Base-by-base conservation (phyloP, 2,797 vertebrate genomes). In the Odontamblyopus lacepedii region DNA sequence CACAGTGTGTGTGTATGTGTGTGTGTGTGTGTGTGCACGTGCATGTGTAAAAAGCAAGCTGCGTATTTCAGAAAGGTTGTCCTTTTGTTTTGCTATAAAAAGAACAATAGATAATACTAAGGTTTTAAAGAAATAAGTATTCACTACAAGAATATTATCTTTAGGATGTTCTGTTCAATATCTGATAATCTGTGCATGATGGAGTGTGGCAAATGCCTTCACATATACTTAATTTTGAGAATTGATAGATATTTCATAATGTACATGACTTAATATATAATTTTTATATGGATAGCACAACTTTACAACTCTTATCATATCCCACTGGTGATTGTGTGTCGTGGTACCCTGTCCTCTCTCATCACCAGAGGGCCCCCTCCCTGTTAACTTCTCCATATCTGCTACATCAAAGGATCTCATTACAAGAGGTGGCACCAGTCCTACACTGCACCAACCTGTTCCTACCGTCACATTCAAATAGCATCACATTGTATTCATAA, bases 331-430 rank as follows among this genome's bases (percentile, higher is more conserved):
- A 69, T 55, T 78, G 55, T 26, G 75, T 78, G 80, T 80, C 72
- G 64, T 55, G 86, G 80, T 83, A 83, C 92, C 89, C 87, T 84
- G 84, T 91, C 87, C 84, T 84, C 86, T 89, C 85, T 78, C 81
- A 75, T 85, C 80, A 87, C 86, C 78, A 69, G 82, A 89, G 85
- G 86, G 77, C 77, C 71, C 71, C 82, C 78, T 84, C 77, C 76
- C 82, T 83, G 67, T 83, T 86, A 86, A 63, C 71, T 83, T 87
- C 89, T 85, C 85, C 85, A 90, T 90, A 92, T 93, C 93, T 90
- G 91, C 88, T 89, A 94, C 92, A 94, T 95, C 92, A 94, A 94
- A 94, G 90, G 90, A 91, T 93, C 92, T 92, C 91, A 92, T 93
- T 93, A 92, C 79, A 69, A 87, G 88, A 89, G 86, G 90, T 90